phyloP scores from a whole-genome alignment of 1,140 invertebrate genomes.

The Dreissena polymorpha region DNA sequence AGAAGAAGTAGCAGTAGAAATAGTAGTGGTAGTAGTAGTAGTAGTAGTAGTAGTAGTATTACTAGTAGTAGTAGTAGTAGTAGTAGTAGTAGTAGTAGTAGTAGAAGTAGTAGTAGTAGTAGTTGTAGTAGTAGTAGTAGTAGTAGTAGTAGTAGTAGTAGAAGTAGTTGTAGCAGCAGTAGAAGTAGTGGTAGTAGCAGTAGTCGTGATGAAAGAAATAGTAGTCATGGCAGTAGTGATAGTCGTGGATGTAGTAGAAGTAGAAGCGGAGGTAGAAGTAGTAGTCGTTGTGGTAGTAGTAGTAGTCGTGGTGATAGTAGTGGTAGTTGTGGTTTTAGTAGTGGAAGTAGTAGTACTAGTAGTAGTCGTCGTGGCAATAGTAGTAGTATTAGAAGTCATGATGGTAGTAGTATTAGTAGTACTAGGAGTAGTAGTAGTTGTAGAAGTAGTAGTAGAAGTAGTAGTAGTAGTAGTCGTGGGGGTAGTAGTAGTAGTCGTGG shows the following conservation, averaged over 20 bases:
- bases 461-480: neutral
- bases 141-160: constrained; percentile 3
- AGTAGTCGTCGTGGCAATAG: no score
- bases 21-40: neutral
- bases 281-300: neutral
- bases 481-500: neutral
- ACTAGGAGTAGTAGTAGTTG: neutral
- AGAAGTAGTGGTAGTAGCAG: neutral
- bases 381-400: no score
- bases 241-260: neutral
- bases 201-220: neutral
- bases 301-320: neutral
- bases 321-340: neutral
- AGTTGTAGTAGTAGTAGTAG: neutral
- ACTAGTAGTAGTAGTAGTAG: neutral
- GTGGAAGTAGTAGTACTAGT: neutral
- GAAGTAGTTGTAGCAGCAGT: neutral
- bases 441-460: neutral
- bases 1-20: neutral
- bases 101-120: neutral
- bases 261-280: neutral
- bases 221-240: neutral
- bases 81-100: constrained; percentile 3
- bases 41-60: no score
- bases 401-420: no score